These are phyloP conservation scores for Caenorhabditis virilis DNA, from an alignment of 2,888 invertebrate species.

Conservation along the genomic window DNA sequence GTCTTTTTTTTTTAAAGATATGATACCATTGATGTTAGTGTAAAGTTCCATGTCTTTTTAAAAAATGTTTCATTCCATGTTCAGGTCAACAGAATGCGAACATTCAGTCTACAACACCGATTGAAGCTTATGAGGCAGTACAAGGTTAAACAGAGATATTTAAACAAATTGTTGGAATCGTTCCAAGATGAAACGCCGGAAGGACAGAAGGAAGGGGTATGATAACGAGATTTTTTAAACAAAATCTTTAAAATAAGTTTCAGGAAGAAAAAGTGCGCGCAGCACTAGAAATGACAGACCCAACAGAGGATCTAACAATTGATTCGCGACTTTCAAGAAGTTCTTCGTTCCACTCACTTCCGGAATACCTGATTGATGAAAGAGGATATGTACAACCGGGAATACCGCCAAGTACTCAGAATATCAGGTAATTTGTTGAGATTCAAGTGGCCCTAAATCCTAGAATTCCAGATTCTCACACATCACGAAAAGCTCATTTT, in stretches of 20 bases:
- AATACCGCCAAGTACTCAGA: slow-evolving; percentile 3
- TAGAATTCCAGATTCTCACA: too few relatives aligned
- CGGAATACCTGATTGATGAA: slow-evolving; percentile 64
- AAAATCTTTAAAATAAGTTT: too few relatives aligned
- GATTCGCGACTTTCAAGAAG: slow-evolving; percentile 48
- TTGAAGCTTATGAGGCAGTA: slow-evolving; percentile 68
- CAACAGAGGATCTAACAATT: slow-evolving; percentile 16
- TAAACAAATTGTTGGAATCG: slow-evolving; percentile 65
- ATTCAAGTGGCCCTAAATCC: too few relatives aligned
- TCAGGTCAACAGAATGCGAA: slow-evolving; percentile 64
- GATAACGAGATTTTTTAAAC: too few relatives aligned
- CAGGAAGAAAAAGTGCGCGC: slow-evolving; percentile 62
- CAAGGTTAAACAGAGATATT: slow-evolving; percentile 62
- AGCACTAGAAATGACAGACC: slow-evolving; percentile 55
- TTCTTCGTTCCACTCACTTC: slow-evolving; percentile 64
- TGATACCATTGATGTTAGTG: too few relatives aligned
- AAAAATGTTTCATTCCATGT: slow-evolving; percentile 3
- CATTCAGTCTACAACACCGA: slow-evolving; percentile 67
- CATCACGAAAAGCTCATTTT: too few relatives aligned
- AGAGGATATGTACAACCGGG: slow-evolving; percentile 40
- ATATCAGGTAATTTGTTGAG: too few relatives aligned
- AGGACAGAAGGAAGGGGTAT: slow-evolving; percentile 50
- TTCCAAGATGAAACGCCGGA: slow-evolving; percentile 57
- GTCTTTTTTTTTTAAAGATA: too few relatives aligned
- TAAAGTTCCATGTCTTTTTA: too few relatives aligned